Conservation (phyloP, 2,888 invertebrate species). For the Drosophila cyrtoloma region DNA sequence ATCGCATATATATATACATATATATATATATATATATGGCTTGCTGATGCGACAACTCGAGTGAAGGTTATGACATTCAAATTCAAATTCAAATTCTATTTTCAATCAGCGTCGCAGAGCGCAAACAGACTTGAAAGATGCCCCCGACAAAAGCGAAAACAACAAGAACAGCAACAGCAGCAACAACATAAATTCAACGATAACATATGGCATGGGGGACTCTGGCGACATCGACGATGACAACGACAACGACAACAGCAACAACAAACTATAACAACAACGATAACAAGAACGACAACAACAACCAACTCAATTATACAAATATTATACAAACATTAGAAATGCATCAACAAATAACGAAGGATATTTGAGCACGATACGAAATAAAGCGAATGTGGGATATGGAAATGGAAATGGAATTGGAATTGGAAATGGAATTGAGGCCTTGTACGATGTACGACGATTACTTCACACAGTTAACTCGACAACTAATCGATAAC, state of each 20-base stretch:
- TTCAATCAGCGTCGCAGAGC: conserved; percentile 62
- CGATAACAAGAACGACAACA: background rate
- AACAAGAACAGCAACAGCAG: conserved; percentile 20
- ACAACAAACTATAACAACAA: background rate
- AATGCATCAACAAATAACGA: conserved; percentile 77
- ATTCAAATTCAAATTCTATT: conserved; percentile 68
- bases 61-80: conserved; percentile 76
- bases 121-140: conserved; percentile 61
- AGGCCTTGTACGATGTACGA: conserved; percentile 23
- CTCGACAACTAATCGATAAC: conserved; percentile 47
- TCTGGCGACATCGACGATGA: conserved; percentile 63
- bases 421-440: background rate
- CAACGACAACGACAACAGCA: conserved; percentile 27
- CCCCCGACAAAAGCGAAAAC: conserved; percentile 24
- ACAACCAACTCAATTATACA: conserved; percentile 74
- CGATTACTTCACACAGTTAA: conserved; percentile 35
- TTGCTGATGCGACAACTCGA: conserved; percentile 59
- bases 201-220: conserved; percentile 42
- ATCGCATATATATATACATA: conserved; percentile 2
- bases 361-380: conserved; percentile 73
- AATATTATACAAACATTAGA: conserved; percentile 76
- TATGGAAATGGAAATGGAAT: conserved; percentile 11
- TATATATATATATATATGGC: conserved; percentile 7
- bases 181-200: conserved; percentile 32
- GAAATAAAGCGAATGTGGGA: conserved; percentile 33